Percentiles rank a stretch among this genome's conserved stretches.
Conservation (phyloP, 2,888 invertebrate species). For the Drosophila atroscutellata region DNA sequence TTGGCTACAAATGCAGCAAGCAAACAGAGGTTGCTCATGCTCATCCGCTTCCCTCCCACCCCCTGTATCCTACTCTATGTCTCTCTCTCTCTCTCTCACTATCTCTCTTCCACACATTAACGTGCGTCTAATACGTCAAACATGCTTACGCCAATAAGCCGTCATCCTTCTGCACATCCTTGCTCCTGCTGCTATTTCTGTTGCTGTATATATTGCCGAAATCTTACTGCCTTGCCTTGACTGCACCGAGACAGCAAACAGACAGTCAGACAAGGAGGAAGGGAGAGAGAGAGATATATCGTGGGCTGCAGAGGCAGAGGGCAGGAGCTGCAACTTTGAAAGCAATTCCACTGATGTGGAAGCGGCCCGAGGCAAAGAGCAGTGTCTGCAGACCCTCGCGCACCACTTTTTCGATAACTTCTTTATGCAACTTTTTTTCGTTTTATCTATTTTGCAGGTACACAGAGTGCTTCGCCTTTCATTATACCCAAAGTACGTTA, state of each 20-base stretch:
- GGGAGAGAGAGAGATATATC: not conserved
- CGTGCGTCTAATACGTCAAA: slow-evolving; percentile 74
- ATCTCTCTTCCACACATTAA: slow-evolving; percentile 24
- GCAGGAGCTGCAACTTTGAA: slow-evolving; percentile 43
- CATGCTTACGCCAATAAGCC: slow-evolving; percentile 79
- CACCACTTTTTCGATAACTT: slow-evolving; percentile 76
- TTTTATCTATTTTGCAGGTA: slow-evolving; percentile 65
- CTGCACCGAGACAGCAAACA: slow-evolving; percentile 61
- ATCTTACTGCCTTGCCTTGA: slow-evolving; percentile 66
- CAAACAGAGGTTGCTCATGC: slow-evolving; percentile 7
- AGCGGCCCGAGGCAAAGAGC: slow-evolving; percentile 39
- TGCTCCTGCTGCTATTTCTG: slow-evolving; percentile 9
- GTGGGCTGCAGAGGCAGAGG: not conserved
- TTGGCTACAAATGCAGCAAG: slow-evolving; percentile 51
- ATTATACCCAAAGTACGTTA: slow-evolving; percentile 20
- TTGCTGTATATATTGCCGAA: slow-evolving; percentile 45
- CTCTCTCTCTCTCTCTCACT: not conserved
- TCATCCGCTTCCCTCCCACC: not conserved
- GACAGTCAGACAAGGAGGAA: slow-evolving; percentile 21
- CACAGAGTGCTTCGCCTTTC: slow-evolving; percentile 17
- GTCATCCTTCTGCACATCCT: slow-evolving; percentile 58
- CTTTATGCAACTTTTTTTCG: slow-evolving; percentile 65
- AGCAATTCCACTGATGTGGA: slow-evolving; percentile 67
- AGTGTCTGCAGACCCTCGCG: slow-evolving; percentile 18
- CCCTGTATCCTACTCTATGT: not conserved